phyloP scores from a whole-genome alignment of 1,140 invertebrate genomes.

The Zaprionus tsacasi region DNA sequence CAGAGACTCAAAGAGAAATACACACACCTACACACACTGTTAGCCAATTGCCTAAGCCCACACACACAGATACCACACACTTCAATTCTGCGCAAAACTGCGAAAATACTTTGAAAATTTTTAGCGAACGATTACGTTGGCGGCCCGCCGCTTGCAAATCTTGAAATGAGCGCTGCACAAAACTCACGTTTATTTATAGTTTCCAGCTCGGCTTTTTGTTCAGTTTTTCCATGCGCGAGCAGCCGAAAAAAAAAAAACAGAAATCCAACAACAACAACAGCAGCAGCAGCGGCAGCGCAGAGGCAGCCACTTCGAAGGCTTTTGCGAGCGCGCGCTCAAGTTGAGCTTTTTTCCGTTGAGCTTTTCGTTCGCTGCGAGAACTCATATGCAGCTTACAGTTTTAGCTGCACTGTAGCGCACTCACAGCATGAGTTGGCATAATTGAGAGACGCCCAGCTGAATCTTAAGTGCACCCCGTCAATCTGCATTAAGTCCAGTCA shows the following conservation, averaged over 20 bases:
- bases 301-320: constrained; percentile 59
- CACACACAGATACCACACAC: constrained; percentile 36
- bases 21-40: constrained; percentile 36
- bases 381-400: constrained; percentile 42
- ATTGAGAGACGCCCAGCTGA: constrained; percentile 5
- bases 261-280: constrained; percentile 21
- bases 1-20: constrained; percentile 6
- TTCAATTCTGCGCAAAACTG: constrained; percentile 49
- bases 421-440: constrained; percentile 23
- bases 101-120: constrained; percentile 29
- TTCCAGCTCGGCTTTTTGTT: constrained; percentile 56
- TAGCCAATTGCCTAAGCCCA: constrained; percentile 34
- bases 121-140: constrained; percentile 51
- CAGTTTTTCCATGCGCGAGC: constrained; percentile 64
- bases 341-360: constrained; percentile 53
- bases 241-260: constrained; percentile 49
- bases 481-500: background rate
- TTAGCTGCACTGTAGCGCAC: constrained; percentile 28
- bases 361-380: constrained; percentile 22
- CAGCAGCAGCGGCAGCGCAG: constrained; percentile 12
- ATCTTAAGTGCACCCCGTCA: constrained; percentile 15
- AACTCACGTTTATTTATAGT: constrained; percentile 83
- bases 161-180: constrained; percentile 77
- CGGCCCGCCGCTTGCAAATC: constrained; percentile 78
- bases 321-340: constrained; percentile 39